Percentiles rank a stretch among this genome's conserved stretches.
Conservation (phyloP, 2,797 vertebrate species). For the Antennarius maculatus region DNA sequence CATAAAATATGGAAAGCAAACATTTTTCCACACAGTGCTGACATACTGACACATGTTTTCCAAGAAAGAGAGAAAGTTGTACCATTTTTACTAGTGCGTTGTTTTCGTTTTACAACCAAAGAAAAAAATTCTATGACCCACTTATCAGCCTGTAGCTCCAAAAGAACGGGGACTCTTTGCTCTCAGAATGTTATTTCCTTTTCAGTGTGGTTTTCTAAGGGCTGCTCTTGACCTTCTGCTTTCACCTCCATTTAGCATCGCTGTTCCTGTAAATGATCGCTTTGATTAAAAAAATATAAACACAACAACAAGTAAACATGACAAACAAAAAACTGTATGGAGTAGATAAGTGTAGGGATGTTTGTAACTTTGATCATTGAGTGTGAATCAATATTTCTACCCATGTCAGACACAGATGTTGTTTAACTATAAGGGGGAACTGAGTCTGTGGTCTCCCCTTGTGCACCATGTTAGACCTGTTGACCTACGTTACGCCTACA, state of each 20-base stretch:
- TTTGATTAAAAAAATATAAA: not conserved
- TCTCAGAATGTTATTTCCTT: slow-evolving; percentile 22
- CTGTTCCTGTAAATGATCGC: not conserved
- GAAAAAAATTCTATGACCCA: slow-evolving; percentile 4
- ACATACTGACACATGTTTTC: slow-evolving; percentile 47
- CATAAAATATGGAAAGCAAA: slow-evolving; percentile 20
- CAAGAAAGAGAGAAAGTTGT: not conserved
- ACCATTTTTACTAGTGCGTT: slow-evolving; percentile 10
- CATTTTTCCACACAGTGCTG: slow-evolving; percentile 14
- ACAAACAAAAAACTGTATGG: not conserved
- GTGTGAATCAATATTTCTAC: no score
- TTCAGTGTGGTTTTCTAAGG: not conserved
- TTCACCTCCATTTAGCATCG: slow-evolving; percentile 1
- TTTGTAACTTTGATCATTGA: no score
- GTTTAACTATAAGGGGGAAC: not conserved
- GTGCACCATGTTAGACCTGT: no score
- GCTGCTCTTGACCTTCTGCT: not conserved
- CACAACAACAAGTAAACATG: not conserved
- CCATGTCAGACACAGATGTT: not conserved
- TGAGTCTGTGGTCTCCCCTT: not conserved
- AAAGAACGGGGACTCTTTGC: not conserved
- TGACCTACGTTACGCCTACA: no score
- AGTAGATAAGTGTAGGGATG: not conserved
- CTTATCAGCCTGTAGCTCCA: slow-evolving; percentile 10
- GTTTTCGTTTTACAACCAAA: not conserved